These are phyloP conservation scores for Pristionchus entomophagus DNA, from an alignment of 2,888 invertebrate species.

Conservation along the genomic window DNA sequence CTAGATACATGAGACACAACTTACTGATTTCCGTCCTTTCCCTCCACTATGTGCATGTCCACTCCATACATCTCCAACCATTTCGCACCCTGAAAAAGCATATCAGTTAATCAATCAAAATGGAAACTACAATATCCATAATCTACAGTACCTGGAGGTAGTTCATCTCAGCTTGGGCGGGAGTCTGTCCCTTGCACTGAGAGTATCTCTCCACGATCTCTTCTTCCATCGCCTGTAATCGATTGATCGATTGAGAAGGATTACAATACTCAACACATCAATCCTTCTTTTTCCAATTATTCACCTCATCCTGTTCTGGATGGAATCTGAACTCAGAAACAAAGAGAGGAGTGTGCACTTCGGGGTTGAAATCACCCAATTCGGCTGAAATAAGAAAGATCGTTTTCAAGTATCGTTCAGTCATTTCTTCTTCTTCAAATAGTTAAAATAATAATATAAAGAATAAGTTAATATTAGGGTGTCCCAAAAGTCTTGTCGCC, in stretches of 20 bases:
- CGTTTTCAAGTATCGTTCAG: too few relatives aligned
- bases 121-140: not conserved
- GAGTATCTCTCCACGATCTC: constrained; percentile 79
- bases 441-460: too few relatives aligned
- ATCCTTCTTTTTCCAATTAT: not conserved
- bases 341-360: constrained; percentile 92
- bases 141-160: constrained; percentile 83
- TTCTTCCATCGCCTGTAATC: constrained; percentile 46
- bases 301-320: constrained; percentile 81
- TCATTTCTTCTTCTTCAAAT: too few relatives aligned
- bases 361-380: constrained; percentile 94
- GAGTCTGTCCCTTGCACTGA: constrained; percentile 93
- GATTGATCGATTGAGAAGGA: not conserved
- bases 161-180: constrained; percentile 94
- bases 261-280: not conserved
- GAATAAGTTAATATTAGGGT: too few relatives aligned
- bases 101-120: not conserved
- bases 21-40: constrained; percentile 87
- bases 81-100: constrained; percentile 81
- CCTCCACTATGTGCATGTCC: constrained; percentile 94
- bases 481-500: too few relatives aligned
- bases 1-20: not conserved
- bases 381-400: constrained; percentile 86
- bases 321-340: constrained; percentile 98
- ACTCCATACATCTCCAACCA: constrained; percentile 99